These are phyloP conservation scores for Struthidea cinerea DNA, from an alignment of 2,113 vertebrate genomes.

Conservation along the genomic window DNA sequence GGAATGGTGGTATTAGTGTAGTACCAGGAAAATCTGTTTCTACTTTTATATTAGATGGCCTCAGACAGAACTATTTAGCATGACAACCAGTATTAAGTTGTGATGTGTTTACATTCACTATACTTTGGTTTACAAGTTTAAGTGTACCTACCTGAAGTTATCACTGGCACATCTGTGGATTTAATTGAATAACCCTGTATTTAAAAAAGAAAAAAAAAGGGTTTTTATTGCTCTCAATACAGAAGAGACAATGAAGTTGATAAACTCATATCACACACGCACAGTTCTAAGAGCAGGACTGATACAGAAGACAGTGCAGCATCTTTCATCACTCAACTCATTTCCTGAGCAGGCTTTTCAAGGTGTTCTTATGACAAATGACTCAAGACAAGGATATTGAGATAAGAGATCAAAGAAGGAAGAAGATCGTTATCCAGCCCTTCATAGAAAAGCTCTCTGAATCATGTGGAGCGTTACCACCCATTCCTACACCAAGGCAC, in stretches of 20 bases:
- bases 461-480: neutral
- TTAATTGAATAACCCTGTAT: conserved; percentile 55
- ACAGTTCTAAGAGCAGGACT: neutral
- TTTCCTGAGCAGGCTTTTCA: neutral
- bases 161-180: neutral
- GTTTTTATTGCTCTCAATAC: neutral
- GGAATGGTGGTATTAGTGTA: neutral
- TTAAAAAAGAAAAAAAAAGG: neutral
- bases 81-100: neutral
- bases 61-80: neutral
- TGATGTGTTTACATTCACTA: neutral
- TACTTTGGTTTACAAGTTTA: neutral
- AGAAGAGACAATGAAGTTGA: neutral
- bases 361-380: neutral
- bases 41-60: neutral
- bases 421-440: neutral
- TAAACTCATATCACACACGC: neutral
- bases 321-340: neutral
- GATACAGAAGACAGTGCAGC: neutral
- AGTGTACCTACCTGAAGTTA: conserved; percentile 61
- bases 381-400: neutral
- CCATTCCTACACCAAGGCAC: neutral
- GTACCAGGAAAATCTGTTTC: neutral
- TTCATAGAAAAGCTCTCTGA: neutral
- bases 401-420: neutral